A percentile compares a stretch with the other conserved stretches of the same genome.
phyloP scores from a whole-genome alignment of 2,113 vertebrate genomes.

The Equus przewalskii region DNA sequence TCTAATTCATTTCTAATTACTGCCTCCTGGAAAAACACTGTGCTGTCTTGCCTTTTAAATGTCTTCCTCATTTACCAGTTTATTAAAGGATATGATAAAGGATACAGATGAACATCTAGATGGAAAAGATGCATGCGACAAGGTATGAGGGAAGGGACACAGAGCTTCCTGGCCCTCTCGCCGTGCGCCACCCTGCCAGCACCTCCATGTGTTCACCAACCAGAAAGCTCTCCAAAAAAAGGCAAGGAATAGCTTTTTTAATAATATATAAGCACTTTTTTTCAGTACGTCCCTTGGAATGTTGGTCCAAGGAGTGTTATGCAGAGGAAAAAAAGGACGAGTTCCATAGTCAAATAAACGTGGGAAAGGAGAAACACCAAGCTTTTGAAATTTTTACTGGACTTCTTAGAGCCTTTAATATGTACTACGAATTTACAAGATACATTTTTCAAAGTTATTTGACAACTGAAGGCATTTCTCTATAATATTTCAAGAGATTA shows the following conservation, averaged over 20 bases:
- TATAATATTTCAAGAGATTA: neutral
- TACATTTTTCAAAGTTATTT: neutral
- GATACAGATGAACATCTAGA: too few relatives aligned
- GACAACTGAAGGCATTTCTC: neutral
- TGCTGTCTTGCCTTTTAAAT: slow-evolving; percentile 77
- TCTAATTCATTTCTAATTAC: slow-evolving; percentile 82
- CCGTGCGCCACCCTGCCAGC: too few relatives aligned
- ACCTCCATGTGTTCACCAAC: too few relatives aligned
- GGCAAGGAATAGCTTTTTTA: neutral
- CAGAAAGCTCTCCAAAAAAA: too few relatives aligned
- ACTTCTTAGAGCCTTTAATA: neutral
- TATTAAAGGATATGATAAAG: too few relatives aligned
- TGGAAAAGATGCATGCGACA: too few relatives aligned
- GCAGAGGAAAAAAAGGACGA: neutral
- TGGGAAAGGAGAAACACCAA: neutral
- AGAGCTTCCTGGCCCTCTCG: too few relatives aligned
- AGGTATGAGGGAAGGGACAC: too few relatives aligned
- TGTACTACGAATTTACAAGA: neutral
- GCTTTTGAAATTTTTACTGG: neutral
- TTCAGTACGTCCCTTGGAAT: neutral
- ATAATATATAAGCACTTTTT: neutral
- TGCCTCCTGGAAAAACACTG: slow-evolving; percentile 68
- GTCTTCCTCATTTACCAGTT: slow-evolving; percentile 58
- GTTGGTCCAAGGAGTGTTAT: neutral
- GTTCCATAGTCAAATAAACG: neutral